Evolutionary conservation across 2,113 vertebrate species (phyloP).

Genomic region (Bombycilla garrulus): DNA sequence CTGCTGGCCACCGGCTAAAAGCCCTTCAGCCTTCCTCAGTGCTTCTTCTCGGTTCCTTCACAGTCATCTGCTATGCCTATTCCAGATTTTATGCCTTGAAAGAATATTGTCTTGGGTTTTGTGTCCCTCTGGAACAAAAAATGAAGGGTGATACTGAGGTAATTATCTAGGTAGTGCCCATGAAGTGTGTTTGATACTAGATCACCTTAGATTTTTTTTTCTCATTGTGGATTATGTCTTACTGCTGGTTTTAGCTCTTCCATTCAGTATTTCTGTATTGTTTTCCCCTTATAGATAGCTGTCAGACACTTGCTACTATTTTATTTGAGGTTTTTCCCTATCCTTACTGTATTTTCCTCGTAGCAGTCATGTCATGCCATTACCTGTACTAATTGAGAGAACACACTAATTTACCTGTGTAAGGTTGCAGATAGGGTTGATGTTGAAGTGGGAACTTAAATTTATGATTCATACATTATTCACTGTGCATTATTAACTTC

Average conservation of each 20-base stretch:
- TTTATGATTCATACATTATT: neutral
- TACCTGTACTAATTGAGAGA: neutral
- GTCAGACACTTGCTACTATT: neutral
- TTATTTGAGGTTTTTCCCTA: neutral
- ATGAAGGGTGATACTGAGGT: neutral
- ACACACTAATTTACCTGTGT: neutral
- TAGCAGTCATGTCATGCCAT: neutral
- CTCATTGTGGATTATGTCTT: neutral
- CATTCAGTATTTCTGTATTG: neutral
- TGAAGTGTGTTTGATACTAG: neutral
- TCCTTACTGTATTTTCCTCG: neutral
- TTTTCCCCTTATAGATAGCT: neutral
- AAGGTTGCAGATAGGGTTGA: accelerated
- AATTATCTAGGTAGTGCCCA: neutral
- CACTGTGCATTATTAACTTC: neutral
- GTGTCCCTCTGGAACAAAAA: neutral
- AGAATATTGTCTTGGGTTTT: neutral
- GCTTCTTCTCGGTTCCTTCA: neutral
- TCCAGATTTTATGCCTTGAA: neutral
- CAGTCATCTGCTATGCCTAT: neutral
- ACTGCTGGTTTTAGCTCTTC: neutral
- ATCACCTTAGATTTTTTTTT: neutral
- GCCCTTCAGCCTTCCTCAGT: too few relatives aligned
- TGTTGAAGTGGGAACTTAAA: neutral
- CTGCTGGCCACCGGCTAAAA: neutral